Evolutionary conservation across 2,113 vertebrate species (phyloP), one percentile per base, ranked within the genome.

Genomic region (Furnarius figulus): DNA sequence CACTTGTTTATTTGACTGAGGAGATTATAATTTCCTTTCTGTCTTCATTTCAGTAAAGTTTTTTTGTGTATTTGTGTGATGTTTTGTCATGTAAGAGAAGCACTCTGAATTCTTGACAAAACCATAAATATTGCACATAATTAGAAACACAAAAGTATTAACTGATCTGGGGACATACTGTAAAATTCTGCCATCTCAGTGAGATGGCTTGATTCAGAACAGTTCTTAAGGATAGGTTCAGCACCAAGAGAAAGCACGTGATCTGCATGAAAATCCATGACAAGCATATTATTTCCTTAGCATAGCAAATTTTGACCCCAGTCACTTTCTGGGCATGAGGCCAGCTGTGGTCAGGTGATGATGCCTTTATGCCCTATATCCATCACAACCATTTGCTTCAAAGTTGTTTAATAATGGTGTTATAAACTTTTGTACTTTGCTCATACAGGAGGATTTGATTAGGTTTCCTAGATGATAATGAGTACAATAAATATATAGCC

Each of bases 401-500:
- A 65, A 87, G 78, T 61, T 97, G 28, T 83, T 91, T 83, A 79
- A 62, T 87, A 79, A 44, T 35, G 37, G 11, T 3, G 0, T 65
- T 82, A 75, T 61, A 75, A 87, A 94, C 85, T 88, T 95, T 22
- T 68, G 53, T 83, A 13, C 53, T 85, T 82, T 61, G 49, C 71
- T 94, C 12, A 37, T 82, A 66, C 13, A 83, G 75, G 46, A 95
- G 39, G 31, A 83, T 44, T 27, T 93, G 79, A 92, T 93, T 85
- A 90, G 65, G 19, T 77, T 94, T 94, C 49, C 76, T 87, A 28
- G 37, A 85, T 67, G 73, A 55, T 94, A 95, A 95, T 76, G 67
- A 96, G 30, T 58, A 74, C 71, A 83, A 93, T 96, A 94, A 97
- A 93, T 95, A 82, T 70, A 85, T 70, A 53, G 17, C 58, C 4